Evolutionary conservation across 2,888 invertebrate species (phyloP).

Genomic region (Nomada fucata): DNA sequence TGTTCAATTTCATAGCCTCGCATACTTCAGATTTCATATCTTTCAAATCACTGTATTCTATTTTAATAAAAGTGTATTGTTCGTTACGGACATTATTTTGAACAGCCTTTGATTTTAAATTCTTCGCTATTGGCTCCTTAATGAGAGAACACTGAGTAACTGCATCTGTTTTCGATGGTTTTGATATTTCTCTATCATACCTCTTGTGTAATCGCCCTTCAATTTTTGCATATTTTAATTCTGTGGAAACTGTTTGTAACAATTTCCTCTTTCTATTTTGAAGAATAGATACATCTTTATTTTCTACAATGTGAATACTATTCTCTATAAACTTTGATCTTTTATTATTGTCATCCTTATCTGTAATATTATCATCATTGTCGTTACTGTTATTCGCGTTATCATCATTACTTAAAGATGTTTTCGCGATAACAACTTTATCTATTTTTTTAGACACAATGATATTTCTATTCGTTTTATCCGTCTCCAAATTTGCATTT

Average conservation of each 20-base stretch:
- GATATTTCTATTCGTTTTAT: conserved; percentile 22
- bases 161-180: conserved; percentile 64
- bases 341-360: conserved; percentile 6
- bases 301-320: conserved; percentile 6
- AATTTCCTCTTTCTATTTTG: conserved; percentile 34
- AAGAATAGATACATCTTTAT: background rate
- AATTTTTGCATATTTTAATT: conserved; percentile 1
- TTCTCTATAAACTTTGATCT: conserved; percentile 5
- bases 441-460: conserved; percentile 8
- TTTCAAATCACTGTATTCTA: conserved; percentile 45
- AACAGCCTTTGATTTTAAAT: conserved; percentile 4
- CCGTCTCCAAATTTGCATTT: conserved; percentile 6
- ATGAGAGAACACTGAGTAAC: conserved; percentile 76
- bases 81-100: conserved; percentile 30
- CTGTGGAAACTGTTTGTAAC: conserved; percentile 3
- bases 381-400: background rate
- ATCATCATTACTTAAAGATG: conserved; percentile 9
- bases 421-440: background rate
- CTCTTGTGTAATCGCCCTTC: background rate
- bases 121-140: conserved; percentile 47
- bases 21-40: conserved; percentile 36
- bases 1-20: conserved; percentile 26
- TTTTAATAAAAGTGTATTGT: conserved; percentile 52
- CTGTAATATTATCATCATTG: conserved; percentile 4
- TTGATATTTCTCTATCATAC: conserved; percentile 16